phyloP scores from a whole-genome alignment of 2,113 vertebrate genomes.

The Salvelinus fontinalis region DNA sequence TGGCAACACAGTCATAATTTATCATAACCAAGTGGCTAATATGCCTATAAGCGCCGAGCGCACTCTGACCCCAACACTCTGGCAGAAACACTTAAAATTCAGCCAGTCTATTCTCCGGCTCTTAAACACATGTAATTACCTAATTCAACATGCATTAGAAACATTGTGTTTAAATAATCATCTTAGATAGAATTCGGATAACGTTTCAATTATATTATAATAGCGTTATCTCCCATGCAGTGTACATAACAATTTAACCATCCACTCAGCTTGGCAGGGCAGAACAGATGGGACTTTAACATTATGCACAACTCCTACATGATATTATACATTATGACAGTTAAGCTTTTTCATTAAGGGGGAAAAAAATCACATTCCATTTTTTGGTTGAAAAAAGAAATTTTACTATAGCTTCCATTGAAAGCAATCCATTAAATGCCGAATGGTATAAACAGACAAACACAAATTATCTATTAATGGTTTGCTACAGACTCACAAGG shows the following conservation, averaged over 20 bases:
- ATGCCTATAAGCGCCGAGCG: constrained; percentile 69
- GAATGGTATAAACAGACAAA: too few relatives aligned
- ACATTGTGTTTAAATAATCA: constrained; percentile 72
- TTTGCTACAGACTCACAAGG: too few relatives aligned
- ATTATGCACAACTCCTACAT: too few relatives aligned
- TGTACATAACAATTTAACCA: constrained; percentile 71
- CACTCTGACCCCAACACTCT: constrained; percentile 68
- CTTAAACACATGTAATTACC: constrained; percentile 71
- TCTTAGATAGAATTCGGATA: constrained; percentile 67
- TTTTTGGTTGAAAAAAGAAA: too few relatives aligned
- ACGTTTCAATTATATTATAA: constrained; percentile 70
- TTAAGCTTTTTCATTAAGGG: too few relatives aligned
- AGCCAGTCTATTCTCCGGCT: constrained; percentile 58
- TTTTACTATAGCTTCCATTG: too few relatives aligned
- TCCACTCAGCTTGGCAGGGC: constrained; percentile 41
- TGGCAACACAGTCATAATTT: constrained; percentile 70
- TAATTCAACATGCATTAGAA: constrained; percentile 76
- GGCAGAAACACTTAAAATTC: constrained; percentile 71
- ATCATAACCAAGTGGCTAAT: constrained; percentile 76
- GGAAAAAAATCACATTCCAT: too few relatives aligned
- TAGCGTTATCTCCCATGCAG: constrained; percentile 55
- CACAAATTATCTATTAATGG: too few relatives aligned
- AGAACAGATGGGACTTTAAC: too few relatives aligned
- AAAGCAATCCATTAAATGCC: too few relatives aligned
- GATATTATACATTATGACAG: too few relatives aligned